Evolutionary conservation across 2,888 invertebrate genomes (phyloP).

Genomic region (Cabera pusaria): DNA sequence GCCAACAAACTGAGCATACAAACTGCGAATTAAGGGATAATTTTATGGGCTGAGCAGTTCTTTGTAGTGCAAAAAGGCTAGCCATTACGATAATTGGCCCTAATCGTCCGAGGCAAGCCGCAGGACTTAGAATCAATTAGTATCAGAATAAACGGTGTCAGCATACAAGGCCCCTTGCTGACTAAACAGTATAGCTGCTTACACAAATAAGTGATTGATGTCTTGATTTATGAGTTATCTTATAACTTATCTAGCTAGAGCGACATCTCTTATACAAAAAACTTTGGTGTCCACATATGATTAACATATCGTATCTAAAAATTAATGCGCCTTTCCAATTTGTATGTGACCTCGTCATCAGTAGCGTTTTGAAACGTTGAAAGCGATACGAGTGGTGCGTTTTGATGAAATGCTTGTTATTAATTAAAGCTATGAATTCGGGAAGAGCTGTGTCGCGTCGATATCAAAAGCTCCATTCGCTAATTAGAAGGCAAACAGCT

Average conservation of each 20-base stretch:
- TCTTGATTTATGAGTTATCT: no score
- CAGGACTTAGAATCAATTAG: conserved; percentile 25
- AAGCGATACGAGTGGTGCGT: conserved; percentile 1
- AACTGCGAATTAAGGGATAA: conserved; percentile 19
- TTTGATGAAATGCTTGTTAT: conserved; percentile 8
- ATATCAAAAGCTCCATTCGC: conserved; percentile 15
- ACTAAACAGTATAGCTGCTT: no score
- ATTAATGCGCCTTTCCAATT: conserved; percentile 17
- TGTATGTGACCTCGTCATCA: conserved; percentile 10
- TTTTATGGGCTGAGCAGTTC: conserved; percentile 12
- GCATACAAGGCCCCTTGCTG: no score
- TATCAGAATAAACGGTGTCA: no score
- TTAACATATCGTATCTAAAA: no score
- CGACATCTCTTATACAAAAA: no score
- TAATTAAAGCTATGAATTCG: conserved; percentile 10
- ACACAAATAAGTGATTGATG: no score
- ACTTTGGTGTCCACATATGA: no score
- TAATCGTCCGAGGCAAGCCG: conserved; percentile 28
- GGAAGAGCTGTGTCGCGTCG: conserved; percentile 1
- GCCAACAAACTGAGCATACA: conserved; percentile 14
- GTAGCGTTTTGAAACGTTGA: conserved; percentile 6
- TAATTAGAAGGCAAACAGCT: conserved; percentile 18
- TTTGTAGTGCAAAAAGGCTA: conserved; percentile 26
- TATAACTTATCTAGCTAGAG: no score
- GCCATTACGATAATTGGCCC: conserved; percentile 43